Conservation (phyloP, 2,888 invertebrate genomes). For the Dermolepida albohirtum region DNA sequence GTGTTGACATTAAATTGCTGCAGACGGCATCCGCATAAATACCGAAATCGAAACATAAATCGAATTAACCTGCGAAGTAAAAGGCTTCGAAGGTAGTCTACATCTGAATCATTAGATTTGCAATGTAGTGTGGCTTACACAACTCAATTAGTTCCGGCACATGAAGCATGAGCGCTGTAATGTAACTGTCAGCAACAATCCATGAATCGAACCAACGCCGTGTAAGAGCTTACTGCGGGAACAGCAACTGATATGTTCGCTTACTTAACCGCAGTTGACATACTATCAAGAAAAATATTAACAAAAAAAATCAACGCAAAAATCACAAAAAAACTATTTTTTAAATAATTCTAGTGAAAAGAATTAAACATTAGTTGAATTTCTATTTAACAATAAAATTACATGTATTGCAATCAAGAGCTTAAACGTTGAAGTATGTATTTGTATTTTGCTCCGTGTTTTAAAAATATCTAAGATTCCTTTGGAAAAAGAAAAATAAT, state of each 20-base stretch:
- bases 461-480: too few relatives aligned
- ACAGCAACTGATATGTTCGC: conserved; percentile 13
- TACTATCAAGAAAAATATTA: conserved; percentile 13
- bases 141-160: conserved; percentile 61
- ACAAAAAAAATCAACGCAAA: conserved; percentile 4
- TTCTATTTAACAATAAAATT: too few relatives aligned
- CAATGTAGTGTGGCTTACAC: conserved; percentile 60
- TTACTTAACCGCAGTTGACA: conserved; percentile 7
- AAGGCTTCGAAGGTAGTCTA: conserved; percentile 32
- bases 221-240: conserved; percentile 33
- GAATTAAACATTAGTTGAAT: too few relatives aligned
- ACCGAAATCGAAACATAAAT: conserved; percentile 32
- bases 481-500: too few relatives aligned
- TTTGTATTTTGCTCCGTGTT: too few relatives aligned
- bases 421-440: too few relatives aligned
- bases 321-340: not conserved
- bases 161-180: conserved; percentile 55
- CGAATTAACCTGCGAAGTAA: conserved; percentile 35
- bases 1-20: conserved; percentile 32
- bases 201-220: conserved; percentile 34
- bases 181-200: conserved; percentile 53
- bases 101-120: conserved; percentile 59
- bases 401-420: too few relatives aligned
- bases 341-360: too few relatives aligned
- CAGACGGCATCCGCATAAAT: conserved; percentile 31